A percentile compares a stretch with the other conserved stretches of the same genome.
Evolutionary conservation across 2,113 vertebrate genomes (phyloP).

Genomic region (Nothobranchius kuhntae): DNA sequence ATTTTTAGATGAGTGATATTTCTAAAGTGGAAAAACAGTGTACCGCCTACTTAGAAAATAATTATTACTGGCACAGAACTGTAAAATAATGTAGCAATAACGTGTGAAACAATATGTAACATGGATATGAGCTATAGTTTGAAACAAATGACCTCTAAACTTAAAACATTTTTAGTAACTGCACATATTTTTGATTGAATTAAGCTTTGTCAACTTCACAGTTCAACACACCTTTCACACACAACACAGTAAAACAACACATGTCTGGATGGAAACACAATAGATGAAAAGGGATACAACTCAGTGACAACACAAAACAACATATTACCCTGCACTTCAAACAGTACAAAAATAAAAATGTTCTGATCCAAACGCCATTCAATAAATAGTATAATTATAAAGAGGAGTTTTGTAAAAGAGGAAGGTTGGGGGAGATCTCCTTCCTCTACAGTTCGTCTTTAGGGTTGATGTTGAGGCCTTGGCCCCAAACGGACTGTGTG

Average conservation of each 20-base stretch:
- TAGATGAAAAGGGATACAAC: conserved; percentile 26
- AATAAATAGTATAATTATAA: conserved; percentile 88
- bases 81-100: conserved; percentile 8
- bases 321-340: conserved; percentile 70
- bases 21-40: conserved; percentile 46
- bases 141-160: conserved; percentile 26
- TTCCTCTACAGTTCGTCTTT: conserved; percentile 88
- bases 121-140: conserved; percentile 3
- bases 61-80: conserved; percentile 43
- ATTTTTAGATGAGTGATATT: conserved; percentile 5
- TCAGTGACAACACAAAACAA: conserved; percentile 32
- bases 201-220: conserved; percentile 58
- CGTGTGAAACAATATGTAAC: conserved; percentile 18
- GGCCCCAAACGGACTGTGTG: conserved; percentile 75
- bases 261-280: conserved; percentile 7
- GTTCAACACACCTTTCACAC: conserved; percentile 39
- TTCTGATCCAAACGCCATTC: conserved; percentile 87
- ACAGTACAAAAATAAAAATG: conserved; percentile 95
- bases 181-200: conserved; percentile 11
- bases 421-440: background rate
- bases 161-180: background rate
- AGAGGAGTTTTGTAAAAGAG: conserved; percentile 32
- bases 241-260: background rate
- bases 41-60: conserved; percentile 31
- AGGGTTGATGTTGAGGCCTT: conserved; percentile 86